phyloP scores from a whole-genome alignment of 2,797 vertebrate species.

The Garrulus glandarius region DNA sequence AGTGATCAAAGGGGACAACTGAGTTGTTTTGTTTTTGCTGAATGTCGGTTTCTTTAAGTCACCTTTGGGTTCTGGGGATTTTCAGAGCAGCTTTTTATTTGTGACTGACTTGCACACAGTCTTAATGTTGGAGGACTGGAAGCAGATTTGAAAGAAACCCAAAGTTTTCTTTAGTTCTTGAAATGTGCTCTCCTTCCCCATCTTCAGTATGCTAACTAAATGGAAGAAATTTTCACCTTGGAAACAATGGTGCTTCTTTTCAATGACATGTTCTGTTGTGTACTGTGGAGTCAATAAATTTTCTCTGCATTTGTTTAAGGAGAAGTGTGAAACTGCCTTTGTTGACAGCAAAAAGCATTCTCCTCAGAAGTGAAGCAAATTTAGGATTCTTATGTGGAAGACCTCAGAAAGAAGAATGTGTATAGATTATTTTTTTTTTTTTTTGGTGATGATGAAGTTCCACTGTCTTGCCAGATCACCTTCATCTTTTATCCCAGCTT shows the following conservation, averaged over 20 bases:
- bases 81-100: slow-evolving; percentile 7
- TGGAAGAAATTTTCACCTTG: background rate
- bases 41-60: slow-evolving; percentile 20
- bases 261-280: background rate
- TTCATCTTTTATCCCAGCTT: background rate
- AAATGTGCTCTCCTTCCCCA: background rate
- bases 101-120: background rate
- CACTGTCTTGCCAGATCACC: background rate
- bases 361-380: slow-evolving; percentile 40
- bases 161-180: background rate
- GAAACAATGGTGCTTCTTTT: background rate
- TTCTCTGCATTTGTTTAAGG: background rate
- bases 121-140: background rate
- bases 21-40: background rate
- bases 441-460: background rate
- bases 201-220: background rate
- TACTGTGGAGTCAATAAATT: background rate
- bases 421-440: background rate
- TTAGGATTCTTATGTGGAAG: background rate
- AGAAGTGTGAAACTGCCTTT: background rate
- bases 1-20: background rate
- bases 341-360: slow-evolving; percentile 41
- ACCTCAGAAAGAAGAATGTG: background rate
- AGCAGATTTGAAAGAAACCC: background rate
- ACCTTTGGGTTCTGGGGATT: slow-evolving; percentile 22